Conservation (phyloP, 2,888 invertebrate genomes). For the Thysanoteuthis rhombus region DNA sequence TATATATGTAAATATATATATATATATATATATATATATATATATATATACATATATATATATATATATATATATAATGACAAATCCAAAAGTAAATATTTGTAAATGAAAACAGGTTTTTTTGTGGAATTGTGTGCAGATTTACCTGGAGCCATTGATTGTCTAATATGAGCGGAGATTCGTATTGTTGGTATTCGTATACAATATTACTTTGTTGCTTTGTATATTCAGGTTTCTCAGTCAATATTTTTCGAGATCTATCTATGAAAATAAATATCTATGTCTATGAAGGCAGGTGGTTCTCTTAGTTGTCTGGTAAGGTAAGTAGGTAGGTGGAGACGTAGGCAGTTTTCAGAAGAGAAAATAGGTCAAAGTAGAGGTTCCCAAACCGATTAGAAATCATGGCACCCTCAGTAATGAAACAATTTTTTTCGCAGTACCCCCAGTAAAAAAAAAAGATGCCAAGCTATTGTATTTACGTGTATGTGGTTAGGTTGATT, state of each 20-base stretch:
- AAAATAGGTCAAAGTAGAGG: not conserved
- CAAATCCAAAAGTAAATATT: not conserved
- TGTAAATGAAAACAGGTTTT: not conserved
- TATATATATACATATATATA: no score
- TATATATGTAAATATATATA: no score
- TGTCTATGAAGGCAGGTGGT: not conserved
- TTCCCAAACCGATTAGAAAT: not conserved
- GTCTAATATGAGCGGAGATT: not conserved
- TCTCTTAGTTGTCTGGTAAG: not conserved
- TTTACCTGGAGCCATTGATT: not conserved
- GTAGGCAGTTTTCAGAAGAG: not conserved
- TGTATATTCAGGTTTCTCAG: not conserved
- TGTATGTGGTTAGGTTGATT: no score
- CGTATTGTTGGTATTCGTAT: not conserved
- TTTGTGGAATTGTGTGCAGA: not conserved
- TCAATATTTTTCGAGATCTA: not conserved
- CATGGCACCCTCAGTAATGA: no score
- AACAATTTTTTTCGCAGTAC: no score
- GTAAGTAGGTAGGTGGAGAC: no score
- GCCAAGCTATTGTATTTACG: no score
- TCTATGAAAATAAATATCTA: not conserved
- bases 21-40: no score
- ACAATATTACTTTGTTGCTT: not conserved
- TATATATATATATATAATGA: no score
- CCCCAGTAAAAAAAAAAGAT: no score